A percentile compares a stretch with the other conserved stretches of the same genome.
phyloP scores from a whole-genome alignment of 2,797 vertebrate species.

The Malacoctenus gilli region DNA sequence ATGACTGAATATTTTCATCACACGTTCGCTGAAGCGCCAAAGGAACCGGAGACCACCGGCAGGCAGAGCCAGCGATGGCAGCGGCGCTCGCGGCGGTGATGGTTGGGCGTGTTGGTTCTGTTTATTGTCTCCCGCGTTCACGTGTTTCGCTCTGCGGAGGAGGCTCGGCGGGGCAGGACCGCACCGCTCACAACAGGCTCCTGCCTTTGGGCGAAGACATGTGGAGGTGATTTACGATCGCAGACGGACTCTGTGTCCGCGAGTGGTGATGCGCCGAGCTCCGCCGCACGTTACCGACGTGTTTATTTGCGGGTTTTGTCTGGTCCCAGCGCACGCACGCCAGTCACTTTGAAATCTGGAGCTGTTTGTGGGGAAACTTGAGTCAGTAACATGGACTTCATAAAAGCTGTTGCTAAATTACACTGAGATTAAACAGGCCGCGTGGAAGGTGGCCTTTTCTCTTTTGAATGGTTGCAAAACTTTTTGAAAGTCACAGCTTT shows the following conservation, averaged over 20 bases:
- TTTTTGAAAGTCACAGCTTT: too few relatives aligned
- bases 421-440: conserved; percentile 1
- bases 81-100: neutral
- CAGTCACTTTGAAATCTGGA: neutral
- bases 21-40: neutral
- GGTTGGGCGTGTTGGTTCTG: neutral
- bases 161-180: too few relatives aligned
- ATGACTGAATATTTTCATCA: conserved; percentile 5
- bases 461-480: neutral
- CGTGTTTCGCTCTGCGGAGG: conserved; percentile 1
- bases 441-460: neutral
- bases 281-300: conserved; percentile 29
- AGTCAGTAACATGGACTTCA: neutral
- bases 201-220: conserved; percentile 39
- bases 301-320: conserved; percentile 35
- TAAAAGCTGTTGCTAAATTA: neutral
- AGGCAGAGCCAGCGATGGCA: neutral
- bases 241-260: conserved; percentile 16
- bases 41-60: neutral
- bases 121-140: conserved; percentile 10
- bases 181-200: conserved; percentile 19
- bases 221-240: conserved; percentile 45
- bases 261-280: conserved; percentile 19
- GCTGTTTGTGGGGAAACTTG: neutral
- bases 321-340: neutral